Evolutionary conservation across 2,113 vertebrate genomes (phyloP), one percentile per base, ranked within the genome.

Genomic region (Corvus moneduloides): DNA sequence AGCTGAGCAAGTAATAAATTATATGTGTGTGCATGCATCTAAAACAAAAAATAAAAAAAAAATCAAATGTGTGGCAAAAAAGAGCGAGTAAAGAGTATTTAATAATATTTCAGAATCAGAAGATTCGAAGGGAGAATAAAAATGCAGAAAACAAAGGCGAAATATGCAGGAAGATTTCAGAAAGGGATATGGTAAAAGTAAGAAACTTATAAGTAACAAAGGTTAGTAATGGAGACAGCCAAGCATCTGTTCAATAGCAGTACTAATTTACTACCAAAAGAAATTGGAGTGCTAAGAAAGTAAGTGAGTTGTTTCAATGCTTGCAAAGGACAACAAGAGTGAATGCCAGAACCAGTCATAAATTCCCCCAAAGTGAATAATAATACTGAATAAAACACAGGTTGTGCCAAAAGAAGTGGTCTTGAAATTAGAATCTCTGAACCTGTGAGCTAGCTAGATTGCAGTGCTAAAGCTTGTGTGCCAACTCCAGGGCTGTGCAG

Each of bases 261-360:
- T 49, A 51, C 74, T 84, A 83, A 94, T 66, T 84, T 83, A 86
- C 61, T 87, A 80, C 92, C 72, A 93, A 82, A 94, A 84, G 62
- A 58, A 77, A 81, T 80, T 32, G 46, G 41, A 95, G 26, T 78
- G 63, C 44, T 86, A 66, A 76, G 61, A 94, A 86, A 95, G 37
- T 41, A 68, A 90, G 90, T 89, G 7, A 95, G 58, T 85, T 81
- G 41, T 85, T 92, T 75, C 54, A 68, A 33, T 2, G 7, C 35
- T 95, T 49, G 88, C 46, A 87, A 92, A 95, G 68, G 56, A 87
- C 89, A 79, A 82, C 26, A 24, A 16, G 28, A 82, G 49, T 49
- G 56, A 94, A 68, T 83, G 85, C 37, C 48, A 77, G 79, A 96
- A 37, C 10, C n/a, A 87, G 89, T 55, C 49, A 51, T 81, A 72